These are phyloP conservation scores for Pelagia noctiluca DNA, from an alignment of 30 jellyfish, hydroid and myxozoan species.

Conservation along the genomic window DNA sequence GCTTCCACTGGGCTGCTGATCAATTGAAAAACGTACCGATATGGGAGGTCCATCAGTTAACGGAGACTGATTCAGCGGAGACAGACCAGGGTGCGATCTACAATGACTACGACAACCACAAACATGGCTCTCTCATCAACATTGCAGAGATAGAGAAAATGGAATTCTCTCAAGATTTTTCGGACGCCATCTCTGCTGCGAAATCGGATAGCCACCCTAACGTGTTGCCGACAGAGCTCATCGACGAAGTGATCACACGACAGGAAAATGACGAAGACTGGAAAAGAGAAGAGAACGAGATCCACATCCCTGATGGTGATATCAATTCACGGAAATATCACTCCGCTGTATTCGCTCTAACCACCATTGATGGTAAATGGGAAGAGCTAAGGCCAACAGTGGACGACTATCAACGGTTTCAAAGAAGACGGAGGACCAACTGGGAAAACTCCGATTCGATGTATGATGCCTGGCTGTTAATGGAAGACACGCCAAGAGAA, in stretches of 20 bases:
- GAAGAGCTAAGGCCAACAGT: too few species aligned
- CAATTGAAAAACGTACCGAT: too few species aligned
- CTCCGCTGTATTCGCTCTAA: too few species aligned
- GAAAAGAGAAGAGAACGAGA: too few species aligned
- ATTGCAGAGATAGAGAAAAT: neutral
- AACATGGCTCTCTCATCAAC: neutral
- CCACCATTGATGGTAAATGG: too few species aligned
- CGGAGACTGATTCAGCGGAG: too few species aligned
- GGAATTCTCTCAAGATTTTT: neutral
- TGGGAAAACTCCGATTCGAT: conserved; percentile 10
- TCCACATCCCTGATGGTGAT: neutral
- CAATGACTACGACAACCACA: neutral
- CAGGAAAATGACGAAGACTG: too few species aligned
- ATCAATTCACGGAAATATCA: neutral
- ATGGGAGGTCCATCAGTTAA: too few species aligned
- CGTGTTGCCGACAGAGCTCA: neutral
- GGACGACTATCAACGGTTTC: neutral
- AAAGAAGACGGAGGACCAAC: conserved; percentile 13
- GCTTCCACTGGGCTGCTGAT: too few species aligned
- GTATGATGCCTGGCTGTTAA: conserved; percentile 21
- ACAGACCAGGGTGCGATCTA: too few species aligned
- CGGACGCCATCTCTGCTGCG: neutral
- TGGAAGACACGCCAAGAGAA: neutral
- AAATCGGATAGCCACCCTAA: neutral
- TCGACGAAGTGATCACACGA: too few species aligned